Percentiles rank a stretch among this genome's conserved stretches.
These are phyloP conservation scores for Pyrocoelia pectoralis DNA, from an alignment of 2,888 invertebrate species.

Conservation along the genomic window DNA sequence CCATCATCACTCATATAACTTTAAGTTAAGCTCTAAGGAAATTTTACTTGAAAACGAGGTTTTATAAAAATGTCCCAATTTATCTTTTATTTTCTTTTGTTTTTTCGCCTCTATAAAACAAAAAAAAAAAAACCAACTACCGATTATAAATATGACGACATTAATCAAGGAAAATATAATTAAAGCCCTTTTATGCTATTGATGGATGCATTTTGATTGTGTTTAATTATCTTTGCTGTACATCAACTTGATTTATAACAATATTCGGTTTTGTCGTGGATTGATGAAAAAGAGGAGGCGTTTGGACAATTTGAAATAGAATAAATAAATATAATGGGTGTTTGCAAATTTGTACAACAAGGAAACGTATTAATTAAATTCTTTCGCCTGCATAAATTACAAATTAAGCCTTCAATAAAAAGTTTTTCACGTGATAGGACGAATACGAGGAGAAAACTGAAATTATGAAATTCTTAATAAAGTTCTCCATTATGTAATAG, in stretches of 20 bases:
- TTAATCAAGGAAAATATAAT: not conserved
- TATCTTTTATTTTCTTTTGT: not conserved
- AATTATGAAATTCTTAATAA: too few relatives aligned
- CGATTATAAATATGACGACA: not conserved
- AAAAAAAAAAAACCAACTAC: not conserved
- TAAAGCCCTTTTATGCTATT: not conserved
- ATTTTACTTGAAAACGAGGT: constrained; percentile 1
- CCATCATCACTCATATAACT: not conserved
- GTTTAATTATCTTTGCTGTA: not conserved
- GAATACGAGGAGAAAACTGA: too few relatives aligned
- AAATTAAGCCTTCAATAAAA: too few relatives aligned
- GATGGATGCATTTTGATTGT: not conserved
- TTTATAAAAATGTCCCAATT: not conserved
- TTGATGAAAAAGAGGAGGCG: not conserved
- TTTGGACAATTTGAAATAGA: not conserved
- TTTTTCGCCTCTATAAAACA: not conserved
- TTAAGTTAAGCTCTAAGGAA: constrained; percentile 1
- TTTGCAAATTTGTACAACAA: too few relatives aligned
- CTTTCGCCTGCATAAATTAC: too few relatives aligned
- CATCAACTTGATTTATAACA: not conserved
- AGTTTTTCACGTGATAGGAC: too few relatives aligned
- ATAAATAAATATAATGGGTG: too few relatives aligned
- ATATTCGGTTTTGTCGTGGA: not conserved
- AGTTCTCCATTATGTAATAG: too few relatives aligned
- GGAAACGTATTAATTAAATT: too few relatives aligned